Evolutionary conservation across 2,113 vertebrate genomes (phyloP).

Genomic region (Hippocampus comes): DNA sequence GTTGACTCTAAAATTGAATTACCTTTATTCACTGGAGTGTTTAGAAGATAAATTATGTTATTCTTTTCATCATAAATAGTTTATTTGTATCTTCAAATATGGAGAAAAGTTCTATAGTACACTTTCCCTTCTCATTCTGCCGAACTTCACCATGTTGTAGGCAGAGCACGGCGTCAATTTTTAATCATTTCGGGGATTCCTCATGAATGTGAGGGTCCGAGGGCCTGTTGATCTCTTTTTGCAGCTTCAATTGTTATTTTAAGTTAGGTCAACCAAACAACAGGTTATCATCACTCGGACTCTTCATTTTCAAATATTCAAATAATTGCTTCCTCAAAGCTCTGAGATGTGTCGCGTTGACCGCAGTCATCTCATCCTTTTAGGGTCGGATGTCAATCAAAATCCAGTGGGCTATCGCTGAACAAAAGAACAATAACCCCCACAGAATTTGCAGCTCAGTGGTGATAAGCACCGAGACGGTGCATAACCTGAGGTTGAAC

Average conservation of each 20-base stretch:
- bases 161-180: too few species aligned
- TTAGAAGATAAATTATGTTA: too few species aligned
- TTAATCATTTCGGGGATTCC: background rate
- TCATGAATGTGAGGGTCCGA: background rate
- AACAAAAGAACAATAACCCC: background rate
- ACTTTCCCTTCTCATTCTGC: too few species aligned
- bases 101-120: too few species aligned
- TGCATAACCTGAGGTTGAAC: background rate
- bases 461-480: background rate
- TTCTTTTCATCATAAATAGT: too few species aligned
- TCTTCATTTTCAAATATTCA: background rate
- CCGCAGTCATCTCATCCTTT: background rate
- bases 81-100: too few species aligned
- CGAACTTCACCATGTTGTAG: too few species aligned
- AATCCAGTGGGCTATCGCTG: background rate
- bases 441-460: too few species aligned
- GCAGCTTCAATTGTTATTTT: background rate
- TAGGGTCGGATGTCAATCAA: background rate
- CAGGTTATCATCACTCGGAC: background rate
- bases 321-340: background rate
- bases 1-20: too few species aligned
- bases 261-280: background rate
- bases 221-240: background rate
- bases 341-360: background rate
- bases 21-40: too few species aligned